Evolutionary conservation across 1,140 invertebrate genomes (phyloP).

Genomic region (Trachymyrmex septentrionalis): DNA sequence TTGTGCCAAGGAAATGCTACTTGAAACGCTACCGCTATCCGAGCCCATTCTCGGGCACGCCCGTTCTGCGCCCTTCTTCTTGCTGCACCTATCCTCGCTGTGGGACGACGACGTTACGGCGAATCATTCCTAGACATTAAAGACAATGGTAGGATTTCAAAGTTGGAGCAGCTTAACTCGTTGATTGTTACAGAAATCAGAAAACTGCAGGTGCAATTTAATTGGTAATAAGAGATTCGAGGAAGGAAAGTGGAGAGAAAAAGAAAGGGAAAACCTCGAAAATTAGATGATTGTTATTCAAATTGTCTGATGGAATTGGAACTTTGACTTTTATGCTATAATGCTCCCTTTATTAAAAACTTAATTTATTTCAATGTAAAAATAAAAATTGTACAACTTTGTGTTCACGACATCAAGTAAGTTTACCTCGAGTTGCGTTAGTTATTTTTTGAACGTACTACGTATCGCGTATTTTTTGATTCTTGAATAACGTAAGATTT

Average conservation of each 20-base stretch:
- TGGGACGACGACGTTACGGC: constrained; percentile 43
- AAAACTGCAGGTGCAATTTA: constrained; percentile 11
- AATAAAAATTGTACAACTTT: background rate
- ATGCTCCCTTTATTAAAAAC: background rate
- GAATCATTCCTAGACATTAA: constrained; percentile 58
- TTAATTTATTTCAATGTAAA: background rate
- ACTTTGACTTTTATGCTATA: background rate
- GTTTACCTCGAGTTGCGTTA: background rate
- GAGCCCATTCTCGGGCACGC: constrained; percentile 68
- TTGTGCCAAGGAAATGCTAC: constrained; percentile 82
- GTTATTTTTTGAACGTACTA: background rate
- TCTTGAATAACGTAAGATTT: constrained; percentile 48
- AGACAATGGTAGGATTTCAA: constrained; percentile 37
- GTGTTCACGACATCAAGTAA: background rate
- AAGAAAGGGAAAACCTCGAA: background rate
- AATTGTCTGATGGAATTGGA: background rate
- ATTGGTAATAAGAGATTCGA: background rate
- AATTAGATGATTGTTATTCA: background rate
- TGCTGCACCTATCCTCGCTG: constrained; percentile 56
- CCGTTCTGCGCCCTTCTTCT: constrained; percentile 65
- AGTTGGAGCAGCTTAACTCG: constrained; percentile 28
- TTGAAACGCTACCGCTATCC: constrained; percentile 77
- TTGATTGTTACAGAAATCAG: constrained; percentile 30
- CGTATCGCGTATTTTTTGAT: constrained; percentile 1
- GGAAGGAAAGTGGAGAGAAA: background rate